Evolutionary conservation across 2,888 invertebrate species (phyloP).

Genomic region (Cabera pusaria): DNA sequence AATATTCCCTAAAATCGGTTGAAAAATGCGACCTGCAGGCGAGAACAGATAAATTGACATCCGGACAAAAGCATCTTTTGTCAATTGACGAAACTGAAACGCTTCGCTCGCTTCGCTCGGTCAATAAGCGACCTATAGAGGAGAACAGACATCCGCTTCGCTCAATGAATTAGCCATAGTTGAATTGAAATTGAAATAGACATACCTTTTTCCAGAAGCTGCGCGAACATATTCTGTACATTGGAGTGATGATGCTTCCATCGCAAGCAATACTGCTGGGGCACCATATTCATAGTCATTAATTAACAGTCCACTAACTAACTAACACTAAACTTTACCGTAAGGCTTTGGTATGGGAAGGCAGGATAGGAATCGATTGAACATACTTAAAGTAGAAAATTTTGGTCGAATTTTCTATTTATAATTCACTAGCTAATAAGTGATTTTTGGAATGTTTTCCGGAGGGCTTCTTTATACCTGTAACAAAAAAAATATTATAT

Average conservation of each 20-base stretch:
- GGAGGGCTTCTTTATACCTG: conserved; percentile 44
- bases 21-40: too few relatives aligned
- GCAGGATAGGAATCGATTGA: conserved; percentile 42
- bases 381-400: conserved; percentile 43
- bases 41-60: too few relatives aligned
- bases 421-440: too few relatives aligned
- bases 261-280: conserved; percentile 95
- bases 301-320: not conserved
- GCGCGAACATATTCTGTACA: conserved; percentile 94
- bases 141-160: too few relatives aligned
- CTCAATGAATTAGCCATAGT: too few relatives aligned
- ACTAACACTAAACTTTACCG: conserved; percentile 2
- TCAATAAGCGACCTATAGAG: too few relatives aligned
- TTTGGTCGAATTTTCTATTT: conserved; percentile 48
- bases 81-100: too few relatives aligned
- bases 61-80: too few relatives aligned
- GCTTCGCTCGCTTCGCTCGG: too few relatives aligned
- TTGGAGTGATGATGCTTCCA: conserved; percentile 97
- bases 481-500: conserved; percentile 34
- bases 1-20: too few relatives aligned
- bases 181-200: too few relatives aligned
- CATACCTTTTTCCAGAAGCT: conserved; percentile 87
- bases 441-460: conserved; percentile 51
- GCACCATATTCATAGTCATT: conserved; percentile 82
- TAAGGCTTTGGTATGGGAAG: conserved; percentile 60